Conservation (phyloP, 2,888 invertebrate species). For the Rotaria macrura region DNA sequence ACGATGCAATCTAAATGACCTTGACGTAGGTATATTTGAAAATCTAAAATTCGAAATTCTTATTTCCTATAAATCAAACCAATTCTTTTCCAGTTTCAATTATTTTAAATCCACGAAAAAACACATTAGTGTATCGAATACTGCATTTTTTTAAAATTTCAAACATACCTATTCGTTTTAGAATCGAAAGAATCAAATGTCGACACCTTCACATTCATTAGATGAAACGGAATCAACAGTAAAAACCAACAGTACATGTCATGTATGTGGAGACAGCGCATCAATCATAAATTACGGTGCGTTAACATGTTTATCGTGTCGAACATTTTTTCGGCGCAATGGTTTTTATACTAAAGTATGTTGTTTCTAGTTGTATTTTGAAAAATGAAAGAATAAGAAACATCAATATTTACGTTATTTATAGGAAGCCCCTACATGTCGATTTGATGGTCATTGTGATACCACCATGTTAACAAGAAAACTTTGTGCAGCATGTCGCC, state of each 20-base stretch:
- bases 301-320: not conserved
- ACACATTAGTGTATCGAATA: too few relatives aligned
- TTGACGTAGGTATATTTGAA: too few relatives aligned
- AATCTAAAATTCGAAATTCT: too few relatives aligned
- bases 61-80: too few relatives aligned
- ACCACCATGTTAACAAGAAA: not conserved
- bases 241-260: not conserved
- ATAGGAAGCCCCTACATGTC: not conserved
- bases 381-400: too few relatives aligned
- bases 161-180: not conserved
- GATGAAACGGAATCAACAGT: not conserved
- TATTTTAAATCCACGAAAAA: too few relatives aligned
- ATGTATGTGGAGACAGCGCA: not conserved
- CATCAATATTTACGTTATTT: not conserved
- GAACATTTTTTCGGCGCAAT: not conserved
- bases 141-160: too few relatives aligned
- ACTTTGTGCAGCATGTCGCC: not conserved
- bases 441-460: not conserved
- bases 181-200: not conserved
- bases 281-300: not conserved
- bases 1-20: too few relatives aligned
- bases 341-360: not conserved
- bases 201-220: not conserved
- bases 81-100: too few relatives aligned
- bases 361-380: too few relatives aligned